A percentile compares a stretch with the other conserved stretches of the same genome.
These are phyloP conservation scores for Dolichopus griseipennis DNA, from an alignment of 2,888 invertebrate genomes.

Conservation along the genomic window DNA sequence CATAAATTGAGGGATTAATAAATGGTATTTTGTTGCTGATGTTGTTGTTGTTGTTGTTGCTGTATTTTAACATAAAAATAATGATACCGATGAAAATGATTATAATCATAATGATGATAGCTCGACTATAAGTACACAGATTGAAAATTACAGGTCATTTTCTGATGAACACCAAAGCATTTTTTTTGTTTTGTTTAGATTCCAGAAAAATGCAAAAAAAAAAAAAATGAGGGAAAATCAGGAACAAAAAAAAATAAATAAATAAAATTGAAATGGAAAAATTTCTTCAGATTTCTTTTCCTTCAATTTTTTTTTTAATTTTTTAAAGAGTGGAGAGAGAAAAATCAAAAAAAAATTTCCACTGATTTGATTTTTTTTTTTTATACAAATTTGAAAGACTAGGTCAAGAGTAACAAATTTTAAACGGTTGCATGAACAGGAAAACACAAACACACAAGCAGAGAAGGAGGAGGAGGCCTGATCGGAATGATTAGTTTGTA, in stretches of 20 bases:
- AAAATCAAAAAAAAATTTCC: too few species aligned
- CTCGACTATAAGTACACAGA: neutral
- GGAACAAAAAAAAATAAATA: neutral
- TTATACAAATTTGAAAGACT: neutral
- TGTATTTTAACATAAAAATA: neutral
- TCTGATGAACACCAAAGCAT: neutral
- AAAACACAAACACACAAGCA: too few species aligned
- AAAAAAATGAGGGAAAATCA: neutral
- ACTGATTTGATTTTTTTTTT: too few species aligned
- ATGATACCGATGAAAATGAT: neutral
- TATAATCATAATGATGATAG: neutral
- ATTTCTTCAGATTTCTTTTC: too few species aligned
- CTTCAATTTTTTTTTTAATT: neutral
- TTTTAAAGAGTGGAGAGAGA: neutral
- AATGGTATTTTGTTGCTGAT: neutral
- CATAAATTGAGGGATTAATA: slow-evolving; percentile 6
- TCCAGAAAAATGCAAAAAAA: neutral
- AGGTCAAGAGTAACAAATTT: neutral
- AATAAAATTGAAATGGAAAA: too few species aligned
- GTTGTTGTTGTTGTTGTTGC: neutral
- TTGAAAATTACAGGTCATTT: slow-evolving; percentile 3
- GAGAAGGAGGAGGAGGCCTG: too few species aligned
- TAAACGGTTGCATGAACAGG: neutral
- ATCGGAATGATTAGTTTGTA: too few species aligned
- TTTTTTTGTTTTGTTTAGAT: neutral